Conservation (phyloP, 1,140 invertebrate species). For the Eulimnadia texana region DNA sequence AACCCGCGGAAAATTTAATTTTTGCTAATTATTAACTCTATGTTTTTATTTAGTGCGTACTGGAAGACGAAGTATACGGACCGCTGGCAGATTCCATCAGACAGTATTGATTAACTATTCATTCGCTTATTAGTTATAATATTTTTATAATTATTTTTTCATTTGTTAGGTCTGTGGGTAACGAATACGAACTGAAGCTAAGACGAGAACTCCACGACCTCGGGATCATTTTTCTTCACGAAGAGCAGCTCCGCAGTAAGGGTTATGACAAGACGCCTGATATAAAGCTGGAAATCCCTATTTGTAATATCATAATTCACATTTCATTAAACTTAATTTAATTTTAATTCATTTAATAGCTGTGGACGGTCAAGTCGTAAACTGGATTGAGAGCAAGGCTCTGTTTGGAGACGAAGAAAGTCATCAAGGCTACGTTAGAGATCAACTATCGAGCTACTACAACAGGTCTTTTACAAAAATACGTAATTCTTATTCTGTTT, state of each 20-base stretch:
- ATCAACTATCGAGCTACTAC: slow-evolving; percentile 80
- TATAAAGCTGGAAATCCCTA: slow-evolving; percentile 75
- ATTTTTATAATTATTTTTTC: slow-evolving; percentile 5
- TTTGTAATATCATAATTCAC: slow-evolving; percentile 32
- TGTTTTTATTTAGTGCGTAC: slow-evolving; percentile 35
- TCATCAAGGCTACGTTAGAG: slow-evolving; percentile 68
- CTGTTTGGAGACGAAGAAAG: slow-evolving; percentile 71
- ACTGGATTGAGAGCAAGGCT: slow-evolving; percentile 95
- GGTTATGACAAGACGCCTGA: slow-evolving; percentile 94
- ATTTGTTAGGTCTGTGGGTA: slow-evolving; percentile 45
- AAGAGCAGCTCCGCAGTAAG: slow-evolving; percentile 56
- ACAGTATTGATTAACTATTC: slow-evolving; percentile 33
- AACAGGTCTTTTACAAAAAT: slow-evolving; percentile 45
- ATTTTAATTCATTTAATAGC: slow-evolving; percentile 30
- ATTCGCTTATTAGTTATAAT: not conserved
- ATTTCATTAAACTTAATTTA: not conserved
- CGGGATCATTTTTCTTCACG: slow-evolving; percentile 57
- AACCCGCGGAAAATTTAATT: slow-evolving; percentile 27
- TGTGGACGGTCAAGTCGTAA: slow-evolving; percentile 67
- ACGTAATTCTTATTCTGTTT: slow-evolving; percentile 7
- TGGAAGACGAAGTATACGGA: slow-evolving; percentile 61
- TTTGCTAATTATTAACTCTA: slow-evolving; percentile 5
- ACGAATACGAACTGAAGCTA: slow-evolving; percentile 57
- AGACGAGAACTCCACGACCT: slow-evolving; percentile 39
- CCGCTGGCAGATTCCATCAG: slow-evolving; percentile 55